A percentile compares a stretch with the other conserved stretches of the same genome.
Evolutionary conservation across 2,113 vertebrate species (phyloP).

Genomic region (Lamprotornis superbus): DNA sequence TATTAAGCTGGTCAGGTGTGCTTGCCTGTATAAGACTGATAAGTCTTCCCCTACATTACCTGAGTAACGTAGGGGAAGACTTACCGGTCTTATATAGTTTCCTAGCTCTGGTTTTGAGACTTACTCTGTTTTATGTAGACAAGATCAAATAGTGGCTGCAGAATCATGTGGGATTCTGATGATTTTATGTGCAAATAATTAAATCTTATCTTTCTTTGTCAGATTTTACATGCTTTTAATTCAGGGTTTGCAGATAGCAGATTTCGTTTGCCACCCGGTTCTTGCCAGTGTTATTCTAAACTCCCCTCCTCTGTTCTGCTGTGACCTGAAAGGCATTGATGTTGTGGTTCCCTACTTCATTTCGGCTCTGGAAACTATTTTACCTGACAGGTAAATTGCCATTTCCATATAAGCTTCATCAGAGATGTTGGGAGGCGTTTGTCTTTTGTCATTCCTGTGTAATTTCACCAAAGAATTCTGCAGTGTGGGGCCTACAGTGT

Average conservation of each 20-base stretch:
- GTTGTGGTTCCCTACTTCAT: conserved; percentile 97
- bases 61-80: background rate
- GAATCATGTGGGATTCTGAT: background rate
- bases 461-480: background rate
- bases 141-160: background rate
- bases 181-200: conserved; percentile 50
- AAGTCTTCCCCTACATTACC: too few relatives aligned
- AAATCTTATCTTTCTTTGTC: conserved; percentile 74
- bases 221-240: conserved; percentile 99
- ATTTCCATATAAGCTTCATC: background rate
- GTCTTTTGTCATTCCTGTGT: background rate
- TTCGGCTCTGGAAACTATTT: conserved; percentile 93
- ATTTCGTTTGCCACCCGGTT: conserved; percentile 92
- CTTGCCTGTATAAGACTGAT: background rate
- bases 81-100: background rate
- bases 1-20: background rate
- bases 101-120: background rate
- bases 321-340: conserved; percentile 94
- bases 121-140: background rate
- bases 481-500: accelerated
- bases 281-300: conserved; percentile 95
- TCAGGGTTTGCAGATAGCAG: conserved; percentile 96
- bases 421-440: background rate
- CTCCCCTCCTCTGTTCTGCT: conserved; percentile 93
- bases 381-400: conserved; percentile 89